These are phyloP conservation scores for Helarctos malayanus DNA, from an alignment of 2,797 vertebrate species.

Conservation along the genomic window DNA sequence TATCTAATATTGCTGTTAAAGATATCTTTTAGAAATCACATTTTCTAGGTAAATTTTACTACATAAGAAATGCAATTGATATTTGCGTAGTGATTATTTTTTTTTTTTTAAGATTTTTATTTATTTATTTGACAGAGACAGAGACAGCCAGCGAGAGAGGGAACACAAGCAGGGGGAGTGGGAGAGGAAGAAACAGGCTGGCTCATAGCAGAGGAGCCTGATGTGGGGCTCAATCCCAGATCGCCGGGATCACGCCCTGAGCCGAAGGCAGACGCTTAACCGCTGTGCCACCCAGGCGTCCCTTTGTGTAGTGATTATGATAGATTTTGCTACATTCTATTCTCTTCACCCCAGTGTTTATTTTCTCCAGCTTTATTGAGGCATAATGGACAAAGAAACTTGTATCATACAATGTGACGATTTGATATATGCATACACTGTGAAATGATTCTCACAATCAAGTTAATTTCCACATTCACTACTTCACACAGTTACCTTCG, in stretches of 20 bases:
- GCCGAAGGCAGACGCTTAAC: too few relatives aligned
- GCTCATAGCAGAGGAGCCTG: too few relatives aligned
- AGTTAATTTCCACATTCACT: not conserved
- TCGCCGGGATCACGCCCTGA: too few relatives aligned
- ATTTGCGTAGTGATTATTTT: not conserved
- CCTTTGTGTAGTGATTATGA: not conserved
- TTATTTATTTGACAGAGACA: too few relatives aligned
- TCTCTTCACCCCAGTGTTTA: not conserved
- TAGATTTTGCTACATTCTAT: not conserved
- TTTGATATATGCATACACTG: not conserved
- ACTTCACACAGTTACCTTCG: not conserved
- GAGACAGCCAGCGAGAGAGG: too few relatives aligned
- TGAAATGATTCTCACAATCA: not conserved
- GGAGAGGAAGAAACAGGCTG: too few relatives aligned
- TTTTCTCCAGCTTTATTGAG: not conserved
- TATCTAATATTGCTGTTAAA: not conserved
- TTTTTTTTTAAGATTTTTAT: too few relatives aligned
- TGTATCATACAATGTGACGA: not conserved
- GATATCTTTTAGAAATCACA: not conserved
- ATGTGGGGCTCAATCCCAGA: too few relatives aligned
- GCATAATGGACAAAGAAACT: not conserved
- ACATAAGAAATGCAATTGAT: not conserved
- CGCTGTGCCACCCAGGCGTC: too few relatives aligned
- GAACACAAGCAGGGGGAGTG: too few relatives aligned
- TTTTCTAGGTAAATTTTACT: not conserved